Percentiles rank a stretch among this genome's conserved stretches.
phyloP scores from a whole-genome alignment of 2,113 vertebrate species.

The Amphilophus citrinellus region DNA sequence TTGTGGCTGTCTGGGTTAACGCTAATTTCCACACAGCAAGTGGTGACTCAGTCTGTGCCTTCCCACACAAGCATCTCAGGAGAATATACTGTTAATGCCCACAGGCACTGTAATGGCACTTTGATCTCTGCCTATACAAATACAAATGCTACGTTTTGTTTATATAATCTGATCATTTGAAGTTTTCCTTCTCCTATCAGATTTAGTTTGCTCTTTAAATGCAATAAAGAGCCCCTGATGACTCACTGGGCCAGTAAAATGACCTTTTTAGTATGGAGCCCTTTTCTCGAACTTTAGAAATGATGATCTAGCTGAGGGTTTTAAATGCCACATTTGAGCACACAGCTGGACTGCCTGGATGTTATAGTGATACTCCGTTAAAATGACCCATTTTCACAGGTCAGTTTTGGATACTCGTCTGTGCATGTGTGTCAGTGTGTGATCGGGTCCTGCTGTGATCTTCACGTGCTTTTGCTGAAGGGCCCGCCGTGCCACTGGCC shows the following conservation, averaged over 20 bases:
- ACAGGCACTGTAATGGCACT: conserved; percentile 75
- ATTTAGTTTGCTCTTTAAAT: conserved; percentile 35
- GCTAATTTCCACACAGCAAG: background rate
- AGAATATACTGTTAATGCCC: conserved; percentile 54
- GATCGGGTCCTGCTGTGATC: background rate
- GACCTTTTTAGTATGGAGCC: conserved; percentile 44
- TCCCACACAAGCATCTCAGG: conserved; percentile 22
- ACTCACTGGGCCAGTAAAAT: conserved; percentile 13
- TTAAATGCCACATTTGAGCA: conserved; percentile 6
- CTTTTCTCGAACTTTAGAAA: conserved; percentile 41
- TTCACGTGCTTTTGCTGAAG: conserved; percentile 53
- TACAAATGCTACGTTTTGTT: conserved; percentile 28
- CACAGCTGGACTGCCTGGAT: background rate
- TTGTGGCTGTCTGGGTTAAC: conserved; percentile 15
- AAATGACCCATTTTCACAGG: background rate
- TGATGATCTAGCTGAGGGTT: conserved; percentile 20
- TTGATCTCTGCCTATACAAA: conserved; percentile 31
- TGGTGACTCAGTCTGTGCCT: background rate
- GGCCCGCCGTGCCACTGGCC: conserved; percentile 20
- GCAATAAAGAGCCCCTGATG: conserved; percentile 33
- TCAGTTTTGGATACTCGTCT: background rate
- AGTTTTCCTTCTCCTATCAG: background rate
- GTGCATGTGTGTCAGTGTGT: background rate
- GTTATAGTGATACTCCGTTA: background rate
- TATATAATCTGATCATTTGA: background rate